These are phyloP conservation scores for Syrphus vitripennis DNA, from an alignment of 2,888 invertebrate genomes.

Conservation along the genomic window DNA sequence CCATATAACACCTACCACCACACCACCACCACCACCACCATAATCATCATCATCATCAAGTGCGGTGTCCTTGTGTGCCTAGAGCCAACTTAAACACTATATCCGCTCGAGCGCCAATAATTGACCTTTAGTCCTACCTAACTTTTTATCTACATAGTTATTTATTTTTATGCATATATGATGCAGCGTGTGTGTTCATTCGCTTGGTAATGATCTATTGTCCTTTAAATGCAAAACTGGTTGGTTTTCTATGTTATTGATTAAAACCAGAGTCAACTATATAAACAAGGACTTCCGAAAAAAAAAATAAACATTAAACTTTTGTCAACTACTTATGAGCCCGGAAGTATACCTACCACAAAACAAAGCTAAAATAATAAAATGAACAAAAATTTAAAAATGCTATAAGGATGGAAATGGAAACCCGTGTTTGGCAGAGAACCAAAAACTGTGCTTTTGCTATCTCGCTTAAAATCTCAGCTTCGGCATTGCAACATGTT, in stretches of 20 bases:
- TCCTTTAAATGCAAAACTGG: constrained; percentile 26
- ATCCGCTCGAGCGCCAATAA: constrained; percentile 24
- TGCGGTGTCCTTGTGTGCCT: constrained; percentile 17
- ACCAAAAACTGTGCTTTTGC: constrained; percentile 37
- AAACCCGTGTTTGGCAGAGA: constrained; percentile 38
- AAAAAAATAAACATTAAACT: background rate
- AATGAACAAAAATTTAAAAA: background rate
- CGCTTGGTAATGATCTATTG: constrained; percentile 40
- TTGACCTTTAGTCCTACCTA: constrained; percentile 40
- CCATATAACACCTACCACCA: background rate
- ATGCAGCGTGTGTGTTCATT: background rate
- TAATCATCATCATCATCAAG: background rate
- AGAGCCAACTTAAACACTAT: constrained; percentile 20
- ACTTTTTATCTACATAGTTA: background rate
- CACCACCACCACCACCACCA: background rate
- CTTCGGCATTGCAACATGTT: constrained; percentile 60
- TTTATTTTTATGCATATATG: background rate
- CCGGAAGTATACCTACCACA: constrained; percentile 20
- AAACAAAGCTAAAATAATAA: background rate
- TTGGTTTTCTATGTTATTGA: constrained; percentile 31
- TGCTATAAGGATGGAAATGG: background rate
- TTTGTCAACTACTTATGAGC: constrained; percentile 18
- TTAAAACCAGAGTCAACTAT: constrained; percentile 34
- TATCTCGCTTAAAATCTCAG: constrained; percentile 8
- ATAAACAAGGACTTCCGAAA: background rate